phyloP scores from a whole-genome alignment of 37 sponge, comb jelly and placozoan genomes.

The Dysidea cf. avara region DNA sequence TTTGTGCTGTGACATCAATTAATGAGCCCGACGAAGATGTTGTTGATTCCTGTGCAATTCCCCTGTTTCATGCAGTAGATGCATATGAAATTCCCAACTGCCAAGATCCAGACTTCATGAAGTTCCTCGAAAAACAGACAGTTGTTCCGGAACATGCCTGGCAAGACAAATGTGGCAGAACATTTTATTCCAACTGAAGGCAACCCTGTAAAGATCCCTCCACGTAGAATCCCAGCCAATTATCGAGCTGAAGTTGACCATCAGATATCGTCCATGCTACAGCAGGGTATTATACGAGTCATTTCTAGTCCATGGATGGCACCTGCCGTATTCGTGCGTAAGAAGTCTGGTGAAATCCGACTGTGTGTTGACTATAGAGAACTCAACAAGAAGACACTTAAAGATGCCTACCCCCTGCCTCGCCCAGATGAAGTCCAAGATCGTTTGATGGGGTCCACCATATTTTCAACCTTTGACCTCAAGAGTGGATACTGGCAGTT shows the following conservation, averaged over 20 bases:
- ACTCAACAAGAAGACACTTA: not conserved
- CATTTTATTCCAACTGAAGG: not conserved
- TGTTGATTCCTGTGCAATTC: too few species aligned
- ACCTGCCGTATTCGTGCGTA: not conserved
- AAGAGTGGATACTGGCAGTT: conserved; percentile 19
- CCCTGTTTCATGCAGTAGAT: too few species aligned
- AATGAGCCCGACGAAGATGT: too few species aligned
- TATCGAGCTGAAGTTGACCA: conserved; percentile 6
- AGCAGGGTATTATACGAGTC: not conserved
- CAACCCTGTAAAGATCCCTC: too few species aligned
- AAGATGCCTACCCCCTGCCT: conserved; percentile 24
- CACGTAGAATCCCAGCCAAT: conserved; percentile 16
- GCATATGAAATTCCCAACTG: too few species aligned
- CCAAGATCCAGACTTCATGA: too few species aligned
- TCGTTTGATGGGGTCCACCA: not conserved
- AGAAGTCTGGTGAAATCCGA: conserved; percentile 3
- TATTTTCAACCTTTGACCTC: conserved; percentile 8
- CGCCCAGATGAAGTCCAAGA: conserved; percentile 17
- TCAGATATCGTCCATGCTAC: conserved; percentile 7
- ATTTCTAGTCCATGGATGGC: too few species aligned
- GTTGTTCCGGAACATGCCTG: not conserved
- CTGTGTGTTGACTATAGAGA: conserved; percentile 9
- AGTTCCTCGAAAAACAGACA: not conserved
- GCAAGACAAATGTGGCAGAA: not conserved
- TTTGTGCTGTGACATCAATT: too few species aligned